Percentiles rank a stretch among this genome's conserved stretches.
Conservation (phyloP, 1,140 invertebrate genomes). For the Chelonus insularis region DNA sequence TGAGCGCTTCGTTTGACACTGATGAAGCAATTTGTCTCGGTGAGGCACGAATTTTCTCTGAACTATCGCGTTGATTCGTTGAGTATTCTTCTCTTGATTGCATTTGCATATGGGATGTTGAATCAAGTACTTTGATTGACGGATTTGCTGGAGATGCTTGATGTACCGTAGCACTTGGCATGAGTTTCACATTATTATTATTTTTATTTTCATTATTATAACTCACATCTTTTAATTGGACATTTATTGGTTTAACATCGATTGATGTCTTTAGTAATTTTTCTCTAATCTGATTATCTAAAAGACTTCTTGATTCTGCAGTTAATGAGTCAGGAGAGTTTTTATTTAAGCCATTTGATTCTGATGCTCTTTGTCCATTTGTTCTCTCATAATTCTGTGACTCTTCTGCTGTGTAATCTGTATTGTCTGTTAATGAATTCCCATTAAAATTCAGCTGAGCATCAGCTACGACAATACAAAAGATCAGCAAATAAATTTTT, state of each 20-base stretch:
- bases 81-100: not conserved
- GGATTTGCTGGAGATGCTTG: not conserved
- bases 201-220: too few species aligned
- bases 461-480: slow-evolving; percentile 25
- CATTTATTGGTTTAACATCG: not conserved
- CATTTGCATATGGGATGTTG: not conserved
- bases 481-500: slow-evolving; percentile 23
- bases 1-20: slow-evolving; percentile 29
- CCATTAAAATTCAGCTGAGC: slow-evolving; percentile 53
- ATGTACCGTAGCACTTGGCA: not conserved
- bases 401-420: slow-evolving; percentile 51
- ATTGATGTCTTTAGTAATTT: not conserved
- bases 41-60: not conserved
- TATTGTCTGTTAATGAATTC: slow-evolving; percentile 51
- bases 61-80: not conserved
- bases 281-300: not conserved
- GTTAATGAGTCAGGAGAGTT: not conserved
- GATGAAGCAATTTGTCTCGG: slow-evolving; percentile 5
- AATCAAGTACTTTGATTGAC: slow-evolving; percentile 9
- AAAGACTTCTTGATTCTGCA: not conserved
- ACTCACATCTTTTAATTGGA: not conserved
- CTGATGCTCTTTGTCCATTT: slow-evolving; percentile 24
- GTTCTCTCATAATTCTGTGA: slow-evolving; percentile 33
- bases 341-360: not conserved
- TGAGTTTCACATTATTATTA: not conserved